Evolutionary conservation across 2,888 invertebrate genomes (phyloP).

Genomic region (Spatulosminthurus flaviceps): DNA sequence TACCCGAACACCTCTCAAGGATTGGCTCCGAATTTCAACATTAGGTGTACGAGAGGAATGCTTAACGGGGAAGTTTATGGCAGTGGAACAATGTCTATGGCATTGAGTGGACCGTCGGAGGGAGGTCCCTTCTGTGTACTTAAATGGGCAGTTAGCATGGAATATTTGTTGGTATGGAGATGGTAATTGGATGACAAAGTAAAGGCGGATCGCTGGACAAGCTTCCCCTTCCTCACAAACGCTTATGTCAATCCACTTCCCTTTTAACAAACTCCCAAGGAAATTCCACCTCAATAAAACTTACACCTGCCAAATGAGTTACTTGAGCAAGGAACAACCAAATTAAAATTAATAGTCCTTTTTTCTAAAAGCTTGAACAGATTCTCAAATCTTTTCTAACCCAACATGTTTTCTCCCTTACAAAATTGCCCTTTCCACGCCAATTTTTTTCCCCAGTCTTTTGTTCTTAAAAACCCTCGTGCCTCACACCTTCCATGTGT

Average conservation of each 20-base stretch:
- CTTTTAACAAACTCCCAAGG: background rate
- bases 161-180: slow-evolving; percentile 29
- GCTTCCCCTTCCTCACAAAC: slow-evolving; percentile 11
- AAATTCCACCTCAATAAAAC: background rate
- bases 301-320: too few relatives aligned
- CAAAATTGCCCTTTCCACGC: too few relatives aligned
- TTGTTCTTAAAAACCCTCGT: too few relatives aligned
- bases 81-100: background rate
- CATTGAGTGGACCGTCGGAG: background rate
- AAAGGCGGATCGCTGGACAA: slow-evolving; percentile 54
- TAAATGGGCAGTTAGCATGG: slow-evolving; percentile 7
- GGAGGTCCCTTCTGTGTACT: background rate
- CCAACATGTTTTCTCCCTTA: too few relatives aligned
- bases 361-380: too few relatives aligned
- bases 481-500: too few relatives aligned
- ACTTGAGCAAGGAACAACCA: too few relatives aligned
- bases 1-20: background rate
- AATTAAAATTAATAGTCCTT: too few relatives aligned
- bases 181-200: slow-evolving; percentile 49
- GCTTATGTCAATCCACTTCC: background rate
- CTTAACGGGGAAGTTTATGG: background rate
- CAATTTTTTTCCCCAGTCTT: too few relatives aligned
- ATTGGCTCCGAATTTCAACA: background rate
- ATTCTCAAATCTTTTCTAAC: too few relatives aligned
- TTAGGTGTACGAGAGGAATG: background rate